These are phyloP conservation scores for Chloroceryle aenea DNA, from an alignment of 2,113 vertebrate genomes.

Conservation along the genomic window DNA sequence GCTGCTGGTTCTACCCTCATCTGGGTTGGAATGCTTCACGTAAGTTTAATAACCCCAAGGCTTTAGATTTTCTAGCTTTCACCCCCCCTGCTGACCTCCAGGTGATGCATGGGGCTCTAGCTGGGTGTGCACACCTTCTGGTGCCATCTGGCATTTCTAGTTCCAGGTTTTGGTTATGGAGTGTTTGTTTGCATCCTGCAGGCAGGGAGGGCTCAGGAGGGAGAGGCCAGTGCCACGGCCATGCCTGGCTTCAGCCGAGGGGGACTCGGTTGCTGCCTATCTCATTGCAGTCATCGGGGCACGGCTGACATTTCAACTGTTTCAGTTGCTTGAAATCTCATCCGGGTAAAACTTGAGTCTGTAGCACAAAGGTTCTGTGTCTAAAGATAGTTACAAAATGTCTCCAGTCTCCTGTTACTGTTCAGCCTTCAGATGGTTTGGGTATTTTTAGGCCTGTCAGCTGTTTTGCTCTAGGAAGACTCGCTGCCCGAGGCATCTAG, in stretches of 20 bases:
- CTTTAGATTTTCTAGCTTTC: not conserved
- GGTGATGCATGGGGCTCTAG: not conserved
- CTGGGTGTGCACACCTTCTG: not conserved
- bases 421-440: not conserved
- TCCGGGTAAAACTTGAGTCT: constrained; percentile 27
- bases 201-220: not conserved
- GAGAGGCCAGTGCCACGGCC: not conserved
- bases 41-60: not conserved
- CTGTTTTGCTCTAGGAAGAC: not conserved
- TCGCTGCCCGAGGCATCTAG: not conserved
- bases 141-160: not conserved
- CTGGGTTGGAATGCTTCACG: not conserved
- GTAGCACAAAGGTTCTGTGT: not conserved
- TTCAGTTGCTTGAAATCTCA: constrained; percentile 45
- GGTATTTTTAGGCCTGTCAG: constrained; percentile 58
- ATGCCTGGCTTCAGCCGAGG: not conserved
- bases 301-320: not conserved
- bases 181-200: not conserved
- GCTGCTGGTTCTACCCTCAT: not conserved
- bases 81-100: not conserved
- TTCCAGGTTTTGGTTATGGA: not conserved
- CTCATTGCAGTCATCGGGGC: not conserved
- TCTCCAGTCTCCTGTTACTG: constrained; percentile 17
- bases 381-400: constrained; percentile 34
- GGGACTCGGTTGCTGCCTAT: not conserved